These are phyloP conservation scores for Reticulitermes speratus DNA, from an alignment of 1,140 invertebrate species.

Conservation along the genomic window DNA sequence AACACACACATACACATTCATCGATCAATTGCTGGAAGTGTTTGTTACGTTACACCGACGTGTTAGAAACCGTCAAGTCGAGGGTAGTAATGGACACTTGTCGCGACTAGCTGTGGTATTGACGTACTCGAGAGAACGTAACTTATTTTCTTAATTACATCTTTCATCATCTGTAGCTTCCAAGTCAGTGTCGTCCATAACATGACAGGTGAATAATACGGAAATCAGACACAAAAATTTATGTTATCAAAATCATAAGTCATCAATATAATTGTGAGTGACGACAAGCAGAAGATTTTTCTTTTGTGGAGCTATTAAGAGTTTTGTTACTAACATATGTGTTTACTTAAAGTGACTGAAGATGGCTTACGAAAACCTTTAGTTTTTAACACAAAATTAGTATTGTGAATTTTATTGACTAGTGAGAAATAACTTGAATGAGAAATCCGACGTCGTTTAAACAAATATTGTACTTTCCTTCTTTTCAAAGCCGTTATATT, in stretches of 20 bases:
- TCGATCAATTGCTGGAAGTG: background rate
- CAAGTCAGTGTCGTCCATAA: background rate
- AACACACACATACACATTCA: background rate
- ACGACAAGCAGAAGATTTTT: background rate
- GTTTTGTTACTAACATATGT: no score
- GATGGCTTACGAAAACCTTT: no score
- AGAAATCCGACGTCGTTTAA: no score
- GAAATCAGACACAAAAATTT: background rate
- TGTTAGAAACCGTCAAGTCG: background rate
- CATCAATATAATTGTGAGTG: background rate
- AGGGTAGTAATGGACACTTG: background rate
- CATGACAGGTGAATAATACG: background rate
- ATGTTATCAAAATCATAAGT: background rate
- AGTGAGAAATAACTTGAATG: no score
- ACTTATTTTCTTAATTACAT: background rate
- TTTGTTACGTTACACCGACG: background rate
- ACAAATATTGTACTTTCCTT: no score
- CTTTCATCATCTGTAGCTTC: background rate
- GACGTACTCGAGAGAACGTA: background rate
- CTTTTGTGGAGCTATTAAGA: no score
- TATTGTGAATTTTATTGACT: no score
- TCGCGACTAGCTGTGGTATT: slow-evolving; percentile 25
- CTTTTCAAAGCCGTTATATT: no score
- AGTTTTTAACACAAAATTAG: no score
- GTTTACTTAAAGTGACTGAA: no score